Base-by-base conservation (phyloP, 2,888 invertebrate species). In the Melanchra persicariae region DNA sequence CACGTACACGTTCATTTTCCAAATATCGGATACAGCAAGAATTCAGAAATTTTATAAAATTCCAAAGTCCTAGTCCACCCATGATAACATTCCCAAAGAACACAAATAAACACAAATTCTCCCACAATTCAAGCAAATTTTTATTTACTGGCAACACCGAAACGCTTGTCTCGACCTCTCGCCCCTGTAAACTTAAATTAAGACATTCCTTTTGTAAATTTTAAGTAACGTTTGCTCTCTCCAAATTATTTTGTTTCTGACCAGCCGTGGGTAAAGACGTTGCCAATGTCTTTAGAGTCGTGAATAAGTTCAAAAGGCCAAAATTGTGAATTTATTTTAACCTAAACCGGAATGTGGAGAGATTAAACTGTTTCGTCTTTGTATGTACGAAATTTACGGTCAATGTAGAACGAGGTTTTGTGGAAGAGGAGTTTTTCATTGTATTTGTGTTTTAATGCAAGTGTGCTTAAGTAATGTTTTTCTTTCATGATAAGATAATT, bases 131-230 rank as follows among this genome's bases (percentile, higher is more conserved):
- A 22, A 59, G 75, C 34, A 74, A 15, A 45, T 5, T 49, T 52
- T 60, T 49, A 66, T 49, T 58, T 22, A 43, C 43, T 40, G 51
- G 81, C 80, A 83, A 81, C 81, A 75, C 68, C 22, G 30, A 59
- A 52, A 43, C 60, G 55, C 60, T 72, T 52, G 70, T 54, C 40
- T 34, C 65, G 60, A 74, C 78, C 75, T 75, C 54, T 57, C 58
- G 70, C 60, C 73, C 52, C 70, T 54, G 67, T 79, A 81, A 81
- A 81, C 79, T 83, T 81, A 75, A 84, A 85, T 84, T 71, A 84
- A 84, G 79, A 83, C 74, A 77, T 84, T 84, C 79, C 68, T 70
- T 84, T 79, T 85, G 79, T 81, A 79, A 83, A 79, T 77, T 79
- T 77, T 66, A 77, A 70, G 74, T 71, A 74, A 79, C 69, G 77